Base-by-base conservation (phyloP, 2,888 invertebrate species). In the Machimus rusticus region DNA sequence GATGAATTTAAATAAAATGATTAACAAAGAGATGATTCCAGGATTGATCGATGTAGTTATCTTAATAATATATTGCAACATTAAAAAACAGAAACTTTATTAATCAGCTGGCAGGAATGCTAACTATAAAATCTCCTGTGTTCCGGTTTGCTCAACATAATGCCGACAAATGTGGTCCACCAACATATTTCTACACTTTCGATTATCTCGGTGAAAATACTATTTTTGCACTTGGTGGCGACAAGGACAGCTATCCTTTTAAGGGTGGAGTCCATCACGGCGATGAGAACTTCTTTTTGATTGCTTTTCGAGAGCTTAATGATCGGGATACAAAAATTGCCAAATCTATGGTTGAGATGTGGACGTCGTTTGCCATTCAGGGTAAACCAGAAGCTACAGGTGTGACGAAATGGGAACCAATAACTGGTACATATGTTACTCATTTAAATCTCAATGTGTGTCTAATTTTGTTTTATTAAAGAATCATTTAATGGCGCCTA, bases 281-380 rank as follows among this genome's bases (percentile, higher is more conserved):
- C 0, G 94, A 95, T 89, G 95, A 95, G 87, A 92, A 94, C 46
- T 93, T 94, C n/a, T 94, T 95, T 90, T 89, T 95, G 19, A 95
- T 94, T 90, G 90, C 90, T 57, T 87, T 88, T 16, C 89, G 89
- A 74, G 90, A 91, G 12, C 89, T 93, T 43, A 92, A 91, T 87
- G 89, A 88, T 2, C 87, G 88, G 8, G 93, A 94, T 86, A 90
- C 90, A 1, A 86, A 89, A 76, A 91, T 94, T 82, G 92, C 94
- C 0, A 91, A 92, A 74, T 92, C 91, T 87, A 93, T 94, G 93
- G 91, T 94, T 4, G 90, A 92, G 1, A 46, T 93, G 57, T 93
- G 93, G 93, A 92, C 93, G 4, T 92, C 92, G 28, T 93, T 93
- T 89, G 93, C 92, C 34, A 91, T 90, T 16, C 88, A 88, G 8